Percentiles rank a stretch among this genome's conserved stretches.
Conservation (phyloP, 2,888 invertebrate species). For the Stramonita haemastoma region DNA sequence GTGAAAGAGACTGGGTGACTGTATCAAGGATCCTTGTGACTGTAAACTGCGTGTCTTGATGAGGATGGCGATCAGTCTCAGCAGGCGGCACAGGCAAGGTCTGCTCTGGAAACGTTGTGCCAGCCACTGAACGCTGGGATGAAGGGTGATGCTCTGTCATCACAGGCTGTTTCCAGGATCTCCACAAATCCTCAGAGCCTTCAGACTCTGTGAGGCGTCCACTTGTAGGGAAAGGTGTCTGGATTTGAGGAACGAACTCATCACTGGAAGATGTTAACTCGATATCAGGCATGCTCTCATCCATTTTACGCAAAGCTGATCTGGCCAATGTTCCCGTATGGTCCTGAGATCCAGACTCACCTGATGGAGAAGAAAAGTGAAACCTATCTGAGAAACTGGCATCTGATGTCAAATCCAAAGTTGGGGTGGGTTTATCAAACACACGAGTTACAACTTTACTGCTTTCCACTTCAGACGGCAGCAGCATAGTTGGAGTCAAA, state of each 20-base stretch:
- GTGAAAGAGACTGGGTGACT: not conserved
- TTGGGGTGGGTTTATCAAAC: slow-evolving; percentile 4
- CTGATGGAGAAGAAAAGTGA: not conserved
- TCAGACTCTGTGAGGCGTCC: not conserved
- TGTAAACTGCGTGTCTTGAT: not conserved
- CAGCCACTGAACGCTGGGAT: not conserved
- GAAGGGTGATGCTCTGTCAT: not conserved
- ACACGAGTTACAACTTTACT: not conserved
- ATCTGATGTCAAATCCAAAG: not conserved
- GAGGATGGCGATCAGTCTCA: not conserved
- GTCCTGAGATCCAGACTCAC: not conserved
- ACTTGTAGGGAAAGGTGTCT: not conserved
- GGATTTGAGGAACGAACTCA: not conserved
- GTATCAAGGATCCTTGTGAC: not conserved
- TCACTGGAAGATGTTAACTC: not conserved
- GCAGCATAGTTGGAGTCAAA: not conserved
- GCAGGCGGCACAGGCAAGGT: not conserved
- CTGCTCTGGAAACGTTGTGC: not conserved
- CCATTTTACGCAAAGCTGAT: not conserved
- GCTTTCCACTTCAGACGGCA: not conserved
- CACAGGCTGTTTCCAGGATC: not conserved
- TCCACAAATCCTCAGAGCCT: not conserved
- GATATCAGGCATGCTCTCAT: not conserved
- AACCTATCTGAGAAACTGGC: not conserved
- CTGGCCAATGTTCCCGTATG: not conserved